Base-by-base conservation (phyloP, 2,888 invertebrate species). In the Lithosia quadra region DNA sequence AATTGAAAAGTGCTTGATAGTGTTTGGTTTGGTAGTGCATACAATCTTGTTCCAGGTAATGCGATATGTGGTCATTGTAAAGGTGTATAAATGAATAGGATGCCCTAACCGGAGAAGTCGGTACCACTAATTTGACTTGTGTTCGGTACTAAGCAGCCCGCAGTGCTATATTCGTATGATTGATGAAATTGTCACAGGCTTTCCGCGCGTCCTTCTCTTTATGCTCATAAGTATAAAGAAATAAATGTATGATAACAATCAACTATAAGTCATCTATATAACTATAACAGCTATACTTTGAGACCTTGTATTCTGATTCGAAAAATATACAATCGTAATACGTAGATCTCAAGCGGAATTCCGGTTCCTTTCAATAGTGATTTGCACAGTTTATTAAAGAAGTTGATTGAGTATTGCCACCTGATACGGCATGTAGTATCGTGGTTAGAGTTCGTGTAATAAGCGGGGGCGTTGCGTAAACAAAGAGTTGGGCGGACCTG, bases 401-500 rank as follows among this genome's bases (percentile, higher is more conserved):
- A 55, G 1, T 68, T 33, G 64, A 65, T 33, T 70, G 59, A 34
- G 65, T 71, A 73, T 77, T 71, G 28, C 67, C 63, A 68, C 65
- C 53, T 65, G 62, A 69, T 57, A 66, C 69, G 64, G 63, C 69
- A 79, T 72, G 73, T 75, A 74, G 68, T 84, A 88, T 90, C 87
- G 85, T 89, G 88, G 88, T 86, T 83, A 84, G 85, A 85, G 85
- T 85, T 87, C 80, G 79, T 80, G 83, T 92, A 93, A 93, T 92
- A 90, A 92, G 88, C 81, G 89, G 88, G 92, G 94, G 94, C 93
- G 94, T 92, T 90, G 89, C 92, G 88, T 93, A 92, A 94, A 94
- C 94, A 94, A 94, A 93, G 92, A 91, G 90, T 87, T 92, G 94
- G 94, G 94, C 93, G 94, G 92, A 86, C 87, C 92, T 87, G 92